Conservation (phyloP, 2,888 invertebrate species). For the Minunthozetes semirufus region DNA sequence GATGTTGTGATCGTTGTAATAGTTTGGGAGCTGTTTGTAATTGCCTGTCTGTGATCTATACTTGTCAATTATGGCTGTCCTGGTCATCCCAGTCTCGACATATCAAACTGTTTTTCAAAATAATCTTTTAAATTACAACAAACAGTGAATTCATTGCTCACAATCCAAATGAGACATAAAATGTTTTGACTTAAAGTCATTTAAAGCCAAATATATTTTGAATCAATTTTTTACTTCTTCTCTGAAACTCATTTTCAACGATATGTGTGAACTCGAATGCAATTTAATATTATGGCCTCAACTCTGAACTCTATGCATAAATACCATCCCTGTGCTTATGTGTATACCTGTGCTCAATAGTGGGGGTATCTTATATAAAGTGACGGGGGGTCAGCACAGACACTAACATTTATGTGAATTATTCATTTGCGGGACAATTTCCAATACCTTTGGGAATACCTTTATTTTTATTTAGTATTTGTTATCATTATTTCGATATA, state of each 20-base stretch:
- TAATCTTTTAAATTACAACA: not conserved
- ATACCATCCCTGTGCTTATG: not conserved
- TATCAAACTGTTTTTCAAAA: not conserved
- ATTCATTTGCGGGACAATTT: not conserved
- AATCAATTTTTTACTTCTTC: not conserved
- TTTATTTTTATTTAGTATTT: not conserved
- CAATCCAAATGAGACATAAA: not conserved
- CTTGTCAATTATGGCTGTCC: too few relatives aligned
- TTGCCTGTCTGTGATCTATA: too few relatives aligned
- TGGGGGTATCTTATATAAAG: too few relatives aligned
- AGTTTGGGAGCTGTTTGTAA: too few relatives aligned
- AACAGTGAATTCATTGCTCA: not conserved
- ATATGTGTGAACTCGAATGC: constrained; percentile 14
- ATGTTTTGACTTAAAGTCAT: constrained; percentile 20
- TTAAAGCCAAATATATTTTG: not conserved
- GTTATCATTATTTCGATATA: not conserved
- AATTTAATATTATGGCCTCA: not conserved
- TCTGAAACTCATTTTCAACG: too few relatives aligned
- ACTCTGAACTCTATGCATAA: not conserved
- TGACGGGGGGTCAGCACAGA: too few relatives aligned
- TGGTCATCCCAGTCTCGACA: too few relatives aligned
- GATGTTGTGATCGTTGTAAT: too few relatives aligned
- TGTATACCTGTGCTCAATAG: too few relatives aligned
- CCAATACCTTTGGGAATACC: not conserved
- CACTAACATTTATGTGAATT: not conserved